Evolutionary conservation across 2,888 invertebrate genomes (phyloP).

Genomic region (Caenorhabditis zanzibari): DNA sequence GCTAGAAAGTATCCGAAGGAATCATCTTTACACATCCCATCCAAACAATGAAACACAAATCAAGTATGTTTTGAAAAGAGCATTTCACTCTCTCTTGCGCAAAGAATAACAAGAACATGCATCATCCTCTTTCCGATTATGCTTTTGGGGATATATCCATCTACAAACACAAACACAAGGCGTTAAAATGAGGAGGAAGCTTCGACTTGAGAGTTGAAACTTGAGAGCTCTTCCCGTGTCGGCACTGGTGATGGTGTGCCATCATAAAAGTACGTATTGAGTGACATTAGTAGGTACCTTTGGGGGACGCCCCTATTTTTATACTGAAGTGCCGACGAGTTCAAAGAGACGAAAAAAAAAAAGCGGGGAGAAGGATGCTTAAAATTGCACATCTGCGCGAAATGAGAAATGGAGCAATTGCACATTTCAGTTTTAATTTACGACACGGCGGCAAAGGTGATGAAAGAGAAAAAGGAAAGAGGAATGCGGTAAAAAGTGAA

Average conservation of each 20-base stretch:
- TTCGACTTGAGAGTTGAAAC: constrained; percentile 32
- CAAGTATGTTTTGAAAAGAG: constrained; percentile 28
- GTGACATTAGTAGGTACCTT: constrained; percentile 50
- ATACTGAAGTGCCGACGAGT: constrained; percentile 27
- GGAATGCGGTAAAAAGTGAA: neutral
- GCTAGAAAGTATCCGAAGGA: too few relatives aligned
- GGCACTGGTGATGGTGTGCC: constrained; percentile 48
- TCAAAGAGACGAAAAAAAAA: constrained; percentile 8
- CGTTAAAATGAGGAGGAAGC: constrained; percentile 40
- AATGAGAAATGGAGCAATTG: constrained; percentile 42
- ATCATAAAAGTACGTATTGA: constrained; percentile 63
- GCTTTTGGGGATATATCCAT: constrained; percentile 54
- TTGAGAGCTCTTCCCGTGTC: constrained; percentile 39
- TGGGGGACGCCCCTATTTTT: constrained; percentile 12
- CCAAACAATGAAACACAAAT: constrained; percentile 22
- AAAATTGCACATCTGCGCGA: constrained; percentile 60
- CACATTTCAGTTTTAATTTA: constrained; percentile 49
- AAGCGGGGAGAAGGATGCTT: constrained; percentile 34
- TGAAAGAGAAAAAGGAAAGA: neutral
- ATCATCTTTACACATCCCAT: neutral
- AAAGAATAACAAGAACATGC: constrained; percentile 47
- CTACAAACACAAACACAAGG: constrained; percentile 44
- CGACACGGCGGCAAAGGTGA: constrained; percentile 24
- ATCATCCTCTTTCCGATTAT: constrained; percentile 49
- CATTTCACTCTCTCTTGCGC: constrained; percentile 6